phyloP scores from a whole-genome alignment of 2,888 invertebrate species.

The Cerastis rubricosa region DNA sequence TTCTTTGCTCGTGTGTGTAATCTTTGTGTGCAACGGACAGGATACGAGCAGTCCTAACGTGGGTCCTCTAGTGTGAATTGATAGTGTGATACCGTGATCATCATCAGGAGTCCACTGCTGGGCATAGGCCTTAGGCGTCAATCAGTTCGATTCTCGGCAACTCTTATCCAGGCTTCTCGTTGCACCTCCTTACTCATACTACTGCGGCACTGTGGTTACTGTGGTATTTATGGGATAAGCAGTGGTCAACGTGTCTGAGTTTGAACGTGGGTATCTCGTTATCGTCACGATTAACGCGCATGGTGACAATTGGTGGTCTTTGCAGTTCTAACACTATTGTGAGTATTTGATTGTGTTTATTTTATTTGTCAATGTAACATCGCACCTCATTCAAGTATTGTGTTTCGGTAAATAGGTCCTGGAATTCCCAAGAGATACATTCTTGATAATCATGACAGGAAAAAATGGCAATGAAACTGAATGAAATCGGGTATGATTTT shows the following conservation, averaged over 20 bases:
- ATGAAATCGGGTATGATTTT: too few relatives aligned
- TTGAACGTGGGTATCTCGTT: background rate
- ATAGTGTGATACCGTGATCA: background rate
- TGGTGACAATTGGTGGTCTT: constrained; percentile 19
- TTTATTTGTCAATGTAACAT: background rate
- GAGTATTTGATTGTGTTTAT: constrained; percentile 23
- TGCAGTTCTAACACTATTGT: constrained; percentile 36
- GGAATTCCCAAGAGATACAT: background rate
- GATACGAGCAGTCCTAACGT: constrained; percentile 13
- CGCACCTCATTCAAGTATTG: constrained; percentile 1
- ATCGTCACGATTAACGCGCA: constrained; percentile 24
- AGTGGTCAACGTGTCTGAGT: background rate
- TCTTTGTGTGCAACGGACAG: constrained; percentile 9
- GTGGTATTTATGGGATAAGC: constrained; percentile 1
- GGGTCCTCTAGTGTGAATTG: constrained; percentile 18
- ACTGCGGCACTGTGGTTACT: background rate
- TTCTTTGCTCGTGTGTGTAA: background rate
- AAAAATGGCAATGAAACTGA: background rate
- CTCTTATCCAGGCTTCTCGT: background rate
- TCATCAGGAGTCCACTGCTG: background rate
- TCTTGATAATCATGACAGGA: background rate
- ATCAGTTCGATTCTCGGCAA: background rate
- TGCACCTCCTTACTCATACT: background rate
- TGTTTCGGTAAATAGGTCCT: background rate
- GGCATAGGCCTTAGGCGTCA: background rate